Evolutionary conservation across 2,797 vertebrate genomes (phyloP), one percentile per base, ranked within the genome.

Genomic region (Sciaenops ocellatus): DNA sequence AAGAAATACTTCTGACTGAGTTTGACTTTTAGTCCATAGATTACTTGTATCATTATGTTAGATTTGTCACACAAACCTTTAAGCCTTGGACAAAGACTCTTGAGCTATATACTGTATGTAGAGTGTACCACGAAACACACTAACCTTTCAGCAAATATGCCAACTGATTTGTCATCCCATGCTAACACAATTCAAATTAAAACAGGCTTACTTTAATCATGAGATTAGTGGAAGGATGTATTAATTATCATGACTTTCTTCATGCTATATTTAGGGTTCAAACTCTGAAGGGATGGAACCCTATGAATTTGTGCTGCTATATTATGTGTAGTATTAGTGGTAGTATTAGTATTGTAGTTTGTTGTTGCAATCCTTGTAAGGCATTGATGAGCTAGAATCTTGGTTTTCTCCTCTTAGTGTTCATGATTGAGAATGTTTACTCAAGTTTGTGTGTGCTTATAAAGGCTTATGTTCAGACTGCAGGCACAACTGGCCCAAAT

Each of bases 1-100:
- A 34, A 34, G 30, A 34, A 34, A 34, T 34, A 34, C 30, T 28
- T 28, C 26, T 5, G 26, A 26, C 26, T 38, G 6, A 51, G n/a
- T 22, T 24, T n/a, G 50, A n/a, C 41, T 18, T 59, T n/a, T 67
- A 56, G 28, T 62, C 28, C 13, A 66, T 56, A 51, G 20, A 78
- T 63, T 28, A 62, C 59, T 54, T 17, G 56, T 71, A 60, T 57
- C 46, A 62, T 63, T 71, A 52, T 42, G 20, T 26, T 66, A 48
- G 54, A 72, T 64, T 11, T 61, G 26, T 73, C 42, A 44, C 22
- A 38, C 6, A 66, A 50, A 61, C 24, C 15, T 54, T 66, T 55
- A 30, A 41, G 38, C 24, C 38, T 22, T 28, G 51, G 34, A 67
- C 57, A 20, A 44, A 71, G 44, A 69, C 60, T 70, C 16, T 60